A percentile compares a stretch with the other conserved stretches of the same genome.
These are phyloP conservation scores for Dunckerocampus dactyliophorus DNA, from an alignment of 2,113 vertebrate species.

Conservation along the genomic window DNA sequence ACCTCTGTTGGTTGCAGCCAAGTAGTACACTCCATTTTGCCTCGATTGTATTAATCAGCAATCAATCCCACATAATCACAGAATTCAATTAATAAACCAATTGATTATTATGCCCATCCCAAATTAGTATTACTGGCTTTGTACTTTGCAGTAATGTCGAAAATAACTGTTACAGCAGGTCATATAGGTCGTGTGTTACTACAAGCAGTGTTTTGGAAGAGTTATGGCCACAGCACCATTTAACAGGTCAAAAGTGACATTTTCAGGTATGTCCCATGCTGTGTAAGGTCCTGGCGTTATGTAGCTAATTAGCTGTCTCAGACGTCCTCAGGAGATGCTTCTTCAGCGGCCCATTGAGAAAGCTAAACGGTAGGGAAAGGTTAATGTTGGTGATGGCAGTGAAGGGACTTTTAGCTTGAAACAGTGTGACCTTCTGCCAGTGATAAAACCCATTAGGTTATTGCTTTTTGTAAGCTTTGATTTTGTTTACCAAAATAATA, in stretches of 20 bases:
- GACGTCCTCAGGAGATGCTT: background rate
- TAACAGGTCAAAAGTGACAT: background rate
- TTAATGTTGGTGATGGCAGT: background rate
- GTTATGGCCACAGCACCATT: background rate
- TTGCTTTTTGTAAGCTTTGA: background rate
- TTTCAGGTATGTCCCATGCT: background rate
- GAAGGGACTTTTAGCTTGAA: background rate
- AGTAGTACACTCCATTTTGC: no score
- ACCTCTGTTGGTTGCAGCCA: no score
- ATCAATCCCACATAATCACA: no score
- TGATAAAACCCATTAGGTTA: background rate
- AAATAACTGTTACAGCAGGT: background rate
- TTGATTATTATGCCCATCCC: no score
- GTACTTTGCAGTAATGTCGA: no score
- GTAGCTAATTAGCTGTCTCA: background rate
- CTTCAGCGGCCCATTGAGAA: background rate
- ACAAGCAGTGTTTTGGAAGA: background rate
- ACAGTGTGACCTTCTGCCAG: background rate
- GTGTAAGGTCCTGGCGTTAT: background rate
- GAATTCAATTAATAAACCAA: no score
- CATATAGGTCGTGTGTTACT: background rate
- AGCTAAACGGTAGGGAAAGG: background rate
- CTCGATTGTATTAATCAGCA: no score
- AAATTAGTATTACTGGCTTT: no score
- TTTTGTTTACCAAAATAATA: background rate